Conservation (phyloP, 2,113 vertebrate genomes). For the Misgurnus mizolepis region DNA sequence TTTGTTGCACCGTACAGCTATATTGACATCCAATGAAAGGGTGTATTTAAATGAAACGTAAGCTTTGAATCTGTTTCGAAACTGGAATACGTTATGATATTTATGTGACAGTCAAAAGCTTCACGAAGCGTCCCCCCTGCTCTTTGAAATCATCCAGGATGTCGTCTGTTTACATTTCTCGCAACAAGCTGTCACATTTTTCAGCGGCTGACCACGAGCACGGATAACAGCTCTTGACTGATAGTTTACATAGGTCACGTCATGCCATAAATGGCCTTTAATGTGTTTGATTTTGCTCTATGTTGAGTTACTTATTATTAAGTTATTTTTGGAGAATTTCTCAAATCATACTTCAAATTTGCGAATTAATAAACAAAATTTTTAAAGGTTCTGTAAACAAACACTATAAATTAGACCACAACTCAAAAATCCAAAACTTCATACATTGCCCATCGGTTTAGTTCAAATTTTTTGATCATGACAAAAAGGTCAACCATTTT, state of each 20-base stretch:
- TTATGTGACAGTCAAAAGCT: not conserved
- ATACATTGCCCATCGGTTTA: too few species aligned
- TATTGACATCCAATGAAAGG: not conserved
- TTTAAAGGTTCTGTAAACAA: too few species aligned
- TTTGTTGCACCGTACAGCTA: not conserved
- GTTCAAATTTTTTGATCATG: too few species aligned
- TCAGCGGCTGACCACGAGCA: not conserved
- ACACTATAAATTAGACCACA: too few species aligned
- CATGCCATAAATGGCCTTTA: not conserved
- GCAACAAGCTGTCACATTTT: conserved; percentile 60
- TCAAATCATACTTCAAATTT: too few species aligned
- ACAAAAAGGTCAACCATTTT: too few species aligned
- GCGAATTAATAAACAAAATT: too few species aligned
- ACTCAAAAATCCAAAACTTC: too few species aligned
- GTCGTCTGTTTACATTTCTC: conserved; percentile 71
- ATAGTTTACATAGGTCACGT: not conserved
- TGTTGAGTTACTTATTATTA: not conserved
- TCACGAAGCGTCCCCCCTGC: not conserved
- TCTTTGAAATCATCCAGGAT: conserved; percentile 75
- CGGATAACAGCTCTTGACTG: not conserved
- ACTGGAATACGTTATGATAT: not conserved
- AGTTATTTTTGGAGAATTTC: too few species aligned
- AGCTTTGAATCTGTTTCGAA: not conserved
- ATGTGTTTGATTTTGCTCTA: not conserved
- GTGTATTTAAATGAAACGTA: accelerated